Evolutionary conservation across 1,140 invertebrate species (phyloP).

Genomic region (Ganaspis sp.): DNA sequence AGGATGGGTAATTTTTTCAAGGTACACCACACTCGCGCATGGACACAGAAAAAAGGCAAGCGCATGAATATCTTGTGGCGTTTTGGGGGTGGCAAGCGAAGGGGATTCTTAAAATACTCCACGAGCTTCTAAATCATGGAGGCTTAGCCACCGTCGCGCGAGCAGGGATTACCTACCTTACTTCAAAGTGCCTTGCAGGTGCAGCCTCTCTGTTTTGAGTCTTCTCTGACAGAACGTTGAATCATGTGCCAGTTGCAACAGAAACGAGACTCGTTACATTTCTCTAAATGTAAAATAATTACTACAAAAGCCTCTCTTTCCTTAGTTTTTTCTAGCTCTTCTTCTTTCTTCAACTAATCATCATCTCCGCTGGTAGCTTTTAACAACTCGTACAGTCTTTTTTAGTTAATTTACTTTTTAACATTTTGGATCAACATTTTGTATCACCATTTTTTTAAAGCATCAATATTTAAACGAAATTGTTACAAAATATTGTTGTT

Average conservation of each 20-base stretch:
- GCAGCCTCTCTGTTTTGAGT: slow-evolving; percentile 67
- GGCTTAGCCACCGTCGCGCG: slow-evolving; percentile 73
- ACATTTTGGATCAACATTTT: too few relatives aligned
- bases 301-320: background rate
- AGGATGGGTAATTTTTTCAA: too few relatives aligned
- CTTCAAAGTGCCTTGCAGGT: slow-evolving; percentile 76
- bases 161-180: slow-evolving; percentile 73
- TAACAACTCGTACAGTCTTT: too few relatives aligned
- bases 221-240: slow-evolving; percentile 67
- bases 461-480: too few relatives aligned
- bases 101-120: slow-evolving; percentile 75
- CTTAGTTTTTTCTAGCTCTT: too few relatives aligned
- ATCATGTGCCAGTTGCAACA: slow-evolving; percentile 63
- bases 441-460: too few relatives aligned
- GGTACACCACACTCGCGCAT: slow-evolving; percentile 15
- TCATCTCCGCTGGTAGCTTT: too few relatives aligned
- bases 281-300: background rate
- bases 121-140: slow-evolving; percentile 75
- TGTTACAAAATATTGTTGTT: too few relatives aligned
- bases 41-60: slow-evolving; percentile 28
- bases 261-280: slow-evolving; percentile 1
- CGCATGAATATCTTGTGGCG: slow-evolving; percentile 41
- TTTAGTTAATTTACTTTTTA: too few relatives aligned
- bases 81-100: slow-evolving; percentile 56
- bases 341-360: too few relatives aligned